Base-by-base conservation (phyloP, 2,888 invertebrate species). In the Plutella xylostella region DNA sequence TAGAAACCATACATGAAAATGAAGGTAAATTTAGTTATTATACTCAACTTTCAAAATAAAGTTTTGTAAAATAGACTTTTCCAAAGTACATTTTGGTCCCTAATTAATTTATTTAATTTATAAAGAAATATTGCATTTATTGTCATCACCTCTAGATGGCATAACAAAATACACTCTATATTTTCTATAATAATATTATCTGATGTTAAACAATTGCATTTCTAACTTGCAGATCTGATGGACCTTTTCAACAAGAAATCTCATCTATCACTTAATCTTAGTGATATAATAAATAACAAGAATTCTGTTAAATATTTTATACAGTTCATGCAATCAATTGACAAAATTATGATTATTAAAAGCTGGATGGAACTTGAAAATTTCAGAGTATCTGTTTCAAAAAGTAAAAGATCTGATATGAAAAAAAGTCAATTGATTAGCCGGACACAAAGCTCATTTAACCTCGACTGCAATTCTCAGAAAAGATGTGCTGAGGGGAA, bases 281-380 rank as follows among this genome's bases (percentile, higher is more conserved):
- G 85, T 48, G 92, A 95, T 60, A 89, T 94, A 52, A 82, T 97
- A 14, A 74, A 86, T 20, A 93, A 94, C 70, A 92, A 92, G 65
- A 89, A 89, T 64, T 92, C 92, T 45, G 79, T 96, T 20, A 90
- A 90, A 39, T 93, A 93, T 72, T 93, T 96, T 67, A 87, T 94
- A 45, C 93, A 94, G 60, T 97, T 89, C 71, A 88, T 97, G 88
- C 93, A 95, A 60, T 85, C 89, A n/a, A 86, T 88, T 52, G 89
- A 89, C 46, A 87, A 88, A 45, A 72, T 90, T 45, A 72, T 86
- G 17, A 77, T 90, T 25, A 85, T 93, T 1, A 90, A 90, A 66
- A 92, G 92, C 68, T 93, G 90, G 88, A 66, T 92, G 52, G 93
- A 93, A 59, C 86, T 92, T 37, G 90, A 92, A 60, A 87, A 88